phyloP scores from a whole-genome alignment of 2,797 vertebrate species.

The Hippoglossus hippoglossus region DNA sequence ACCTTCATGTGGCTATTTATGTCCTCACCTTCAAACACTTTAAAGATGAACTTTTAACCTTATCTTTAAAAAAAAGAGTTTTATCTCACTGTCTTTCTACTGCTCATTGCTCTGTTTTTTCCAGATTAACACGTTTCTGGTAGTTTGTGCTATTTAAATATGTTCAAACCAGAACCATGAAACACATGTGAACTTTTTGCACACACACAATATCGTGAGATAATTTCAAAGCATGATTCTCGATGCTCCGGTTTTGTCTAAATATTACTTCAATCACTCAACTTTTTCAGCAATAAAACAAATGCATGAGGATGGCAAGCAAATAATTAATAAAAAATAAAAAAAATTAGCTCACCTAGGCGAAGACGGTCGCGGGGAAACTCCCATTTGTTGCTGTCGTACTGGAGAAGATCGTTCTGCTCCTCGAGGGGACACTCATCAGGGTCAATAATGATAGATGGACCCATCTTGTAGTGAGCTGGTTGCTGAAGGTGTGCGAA shows the following conservation, averaged over 20 bases:
- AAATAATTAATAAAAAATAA: no score
- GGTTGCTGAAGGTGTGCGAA: constrained; percentile 76
- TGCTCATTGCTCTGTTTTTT: not conserved
- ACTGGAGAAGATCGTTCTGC: constrained; percentile 93
- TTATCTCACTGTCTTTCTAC: not conserved
- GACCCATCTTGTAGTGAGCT: constrained; percentile 91
- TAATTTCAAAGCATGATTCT: not conserved
- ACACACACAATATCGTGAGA: not conserved
- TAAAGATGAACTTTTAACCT: constrained; percentile 18
- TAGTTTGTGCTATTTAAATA: not conserved
- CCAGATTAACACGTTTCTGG: not conserved
- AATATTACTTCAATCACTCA: no score
- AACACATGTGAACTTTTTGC: not conserved
- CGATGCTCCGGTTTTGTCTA: no score
- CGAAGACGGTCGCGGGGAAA: constrained; percentile 93
- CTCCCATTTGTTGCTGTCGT: constrained; percentile 95
- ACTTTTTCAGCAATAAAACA: no score
- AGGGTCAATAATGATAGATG: constrained; percentile 96
- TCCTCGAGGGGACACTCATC: constrained; percentile 93
- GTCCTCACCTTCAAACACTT: constrained; percentile 5
- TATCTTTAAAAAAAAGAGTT: not conserved
- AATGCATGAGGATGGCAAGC: no score
- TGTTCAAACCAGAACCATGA: not conserved
- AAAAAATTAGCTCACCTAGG: constrained; percentile 83
- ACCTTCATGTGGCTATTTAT: constrained; percentile 13